phyloP scores from a whole-genome alignment of 2,113 vertebrate species.

The Oncorhynchus mykiss region DNA sequence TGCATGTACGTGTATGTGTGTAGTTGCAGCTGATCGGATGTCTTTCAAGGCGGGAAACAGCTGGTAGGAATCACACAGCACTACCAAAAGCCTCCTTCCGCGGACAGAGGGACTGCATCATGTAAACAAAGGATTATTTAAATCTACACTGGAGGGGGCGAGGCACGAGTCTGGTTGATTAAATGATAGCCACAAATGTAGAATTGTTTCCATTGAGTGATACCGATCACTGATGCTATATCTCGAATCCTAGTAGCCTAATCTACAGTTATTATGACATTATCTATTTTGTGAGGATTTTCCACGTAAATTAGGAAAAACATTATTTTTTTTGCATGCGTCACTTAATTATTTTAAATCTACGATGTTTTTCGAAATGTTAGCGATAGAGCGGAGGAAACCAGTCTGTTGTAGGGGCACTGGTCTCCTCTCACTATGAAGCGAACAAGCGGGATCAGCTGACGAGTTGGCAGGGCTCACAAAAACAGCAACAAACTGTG shows the following conservation, averaged over 20 bases:
- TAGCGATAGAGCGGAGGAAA: too few relatives aligned
- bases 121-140: slow-evolving; percentile 92
- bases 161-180: slow-evolving; percentile 4
- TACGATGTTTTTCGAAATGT: too few relatives aligned
- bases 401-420: slow-evolving; percentile 29
- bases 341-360: too few relatives aligned
- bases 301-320: too few relatives aligned
- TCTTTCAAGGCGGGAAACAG: slow-evolving; percentile 99
- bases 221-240: too few relatives aligned
- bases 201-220: too few relatives aligned
- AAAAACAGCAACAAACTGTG: too few relatives aligned
- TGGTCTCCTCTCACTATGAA: slow-evolving; percentile 71
- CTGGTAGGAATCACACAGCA: slow-evolving; percentile 89
- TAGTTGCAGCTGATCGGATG: slow-evolving; percentile 88
- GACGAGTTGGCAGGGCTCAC: too few relatives aligned
- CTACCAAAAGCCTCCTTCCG: too few relatives aligned
- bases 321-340: too few relatives aligned
- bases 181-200: slow-evolving; percentile 1
- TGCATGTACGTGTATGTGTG: slow-evolving; percentile 72
- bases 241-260: too few relatives aligned
- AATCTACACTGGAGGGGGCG: slow-evolving; percentile 31
- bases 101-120: slow-evolving; percentile 71
- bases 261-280: neutral
- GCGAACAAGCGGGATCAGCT: slow-evolving; percentile 57
- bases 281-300: neutral